Base-by-base conservation (phyloP, 2,888 invertebrate genomes). In the Crematogaster levior region DNA sequence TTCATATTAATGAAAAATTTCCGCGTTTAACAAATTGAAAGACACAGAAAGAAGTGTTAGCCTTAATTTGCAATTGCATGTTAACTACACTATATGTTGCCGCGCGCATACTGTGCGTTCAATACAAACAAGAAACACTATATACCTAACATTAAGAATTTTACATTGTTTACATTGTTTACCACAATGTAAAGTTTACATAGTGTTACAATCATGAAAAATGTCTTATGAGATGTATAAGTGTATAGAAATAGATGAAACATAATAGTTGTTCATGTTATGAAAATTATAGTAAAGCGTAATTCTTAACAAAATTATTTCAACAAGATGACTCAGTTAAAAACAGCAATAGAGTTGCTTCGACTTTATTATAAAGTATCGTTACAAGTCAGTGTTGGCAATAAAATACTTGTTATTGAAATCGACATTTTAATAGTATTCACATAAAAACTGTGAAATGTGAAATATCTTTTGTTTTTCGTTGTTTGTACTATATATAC, bases 151-250 rank as follows among this genome's bases (percentile, higher is more conserved):
- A 90, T 91, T 89, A 90, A 89, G 86, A 86, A 91, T 92, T 92
- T 89, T 89, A n/a, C n/a, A n/a, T n/a, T n/a, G n/a, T n/a, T n/a
- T n/a, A n/a, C n/a, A 89, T 93, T 93, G 90, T 93, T 93, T 92
- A 91, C 83, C 91, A 91, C 90, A 91, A 90, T 93, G 91, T 91
- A 93, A 93, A 94, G 92, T 94, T 91, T 94, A 93, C 92, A 91
- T 92, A 92, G 92, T 88, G 93, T 94, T 93, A 88, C 86, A 88
- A 66, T 84, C 84, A 88, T 84, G 70, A 70, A 70, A 79, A 79
- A 66, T 79, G 56, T 79, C 77, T 79, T 79, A 70, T 43, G 30
- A 79, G 77, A 79, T 56, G 56, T 68, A 70, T 77, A 77, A 56
- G 56, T 79, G 43, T 77, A 68, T 79, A 79, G 70, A 79, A 79